Base-by-base conservation (phyloP, 2,797 vertebrate genomes). In the Atherinosoma microstoma region DNA sequence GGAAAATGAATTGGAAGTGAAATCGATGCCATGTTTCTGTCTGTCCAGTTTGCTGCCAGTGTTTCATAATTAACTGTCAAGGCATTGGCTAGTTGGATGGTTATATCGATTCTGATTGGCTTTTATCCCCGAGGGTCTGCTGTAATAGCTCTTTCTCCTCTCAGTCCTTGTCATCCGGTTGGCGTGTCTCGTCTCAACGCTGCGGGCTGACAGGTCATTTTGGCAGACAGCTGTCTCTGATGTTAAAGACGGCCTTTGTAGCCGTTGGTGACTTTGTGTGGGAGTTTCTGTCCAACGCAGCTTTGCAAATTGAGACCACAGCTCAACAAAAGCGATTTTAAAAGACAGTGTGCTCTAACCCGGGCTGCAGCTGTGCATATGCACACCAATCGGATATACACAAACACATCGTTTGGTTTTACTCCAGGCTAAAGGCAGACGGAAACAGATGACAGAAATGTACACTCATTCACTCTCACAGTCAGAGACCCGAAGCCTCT, bases 191-290 rank as follows among this genome's bases (percentile, higher is more conserved):
- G 1, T 60, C 53, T 56, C 51, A 8, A 5, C 4, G 11, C 76
- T 40, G 57, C 70, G 59, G 75, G 77, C 68, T 73, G 63, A 74
- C 78, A 65, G 81, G 78, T 79, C 79, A 66, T 74, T 82, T 82
- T 75, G 67, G 40, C 65, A 65, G 60, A 73, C 65, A 67, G 81
- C 47, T 40, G 61, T 61, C 73, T 75, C 49, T 66, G 70, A 80
- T 29, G 58, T 58, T 73, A 80, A 76, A 71, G 63, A 73, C 13
- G 4, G 36, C 56, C 29, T 72, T 59, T 69, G 54, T 66, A 51
- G 45, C 66, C 30, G 3, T 35, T 36, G 57, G 69, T 32, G 54
- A 24, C 30, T 64, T n/a, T 64, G 8, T 59, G 32, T 56, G 24
- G 58, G 40, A 32, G 58, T 56, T 1, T 47, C 71, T 71, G 57